A percentile compares a stretch with the other conserved stretches of the same genome.
Conservation (phyloP, 2,113 vertebrate species). For the Hucho hucho region DNA sequence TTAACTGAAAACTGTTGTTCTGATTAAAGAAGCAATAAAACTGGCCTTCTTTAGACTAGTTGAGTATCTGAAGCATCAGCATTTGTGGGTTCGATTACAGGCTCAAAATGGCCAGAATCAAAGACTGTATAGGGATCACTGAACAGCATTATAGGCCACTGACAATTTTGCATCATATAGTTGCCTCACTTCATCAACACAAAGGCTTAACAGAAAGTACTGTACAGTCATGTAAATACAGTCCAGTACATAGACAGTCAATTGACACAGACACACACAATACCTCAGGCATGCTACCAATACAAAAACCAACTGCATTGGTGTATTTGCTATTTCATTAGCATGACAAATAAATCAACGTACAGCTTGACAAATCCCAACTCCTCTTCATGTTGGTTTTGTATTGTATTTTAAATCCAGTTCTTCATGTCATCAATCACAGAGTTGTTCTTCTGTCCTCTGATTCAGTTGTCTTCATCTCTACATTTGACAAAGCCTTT, state of each 20-base stretch:
- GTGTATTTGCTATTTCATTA: conserved; percentile 42
- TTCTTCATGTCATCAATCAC: conserved; percentile 58
- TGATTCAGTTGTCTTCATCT: conserved; percentile 59
- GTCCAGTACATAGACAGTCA: background rate
- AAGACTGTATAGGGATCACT: no score
- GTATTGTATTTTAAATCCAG: conserved; percentile 44
- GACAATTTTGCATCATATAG: no score
- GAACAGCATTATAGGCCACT: no score
- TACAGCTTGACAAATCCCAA: conserved; percentile 28
- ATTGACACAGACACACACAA: background rate
- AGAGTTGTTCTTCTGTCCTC: conserved; percentile 36
- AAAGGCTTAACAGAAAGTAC: background rate
- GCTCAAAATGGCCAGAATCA: no score
- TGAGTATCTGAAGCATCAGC: no score
- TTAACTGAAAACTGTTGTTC: no score
- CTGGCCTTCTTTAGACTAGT: no score
- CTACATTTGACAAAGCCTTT: conserved; percentile 56
- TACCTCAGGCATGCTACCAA: background rate
- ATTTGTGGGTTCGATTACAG: no score
- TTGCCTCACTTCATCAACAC: background rate
- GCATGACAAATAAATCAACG: conserved; percentile 55
- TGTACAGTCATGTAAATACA: background rate
- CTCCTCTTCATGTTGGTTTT: conserved; percentile 26
- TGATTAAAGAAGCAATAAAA: no score
- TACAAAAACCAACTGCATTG: background rate